Percentiles rank a stretch among this genome's conserved stretches.
Conservation (phyloP, 2,113 vertebrate species). For the Neodontobutis hainanensis region DNA sequence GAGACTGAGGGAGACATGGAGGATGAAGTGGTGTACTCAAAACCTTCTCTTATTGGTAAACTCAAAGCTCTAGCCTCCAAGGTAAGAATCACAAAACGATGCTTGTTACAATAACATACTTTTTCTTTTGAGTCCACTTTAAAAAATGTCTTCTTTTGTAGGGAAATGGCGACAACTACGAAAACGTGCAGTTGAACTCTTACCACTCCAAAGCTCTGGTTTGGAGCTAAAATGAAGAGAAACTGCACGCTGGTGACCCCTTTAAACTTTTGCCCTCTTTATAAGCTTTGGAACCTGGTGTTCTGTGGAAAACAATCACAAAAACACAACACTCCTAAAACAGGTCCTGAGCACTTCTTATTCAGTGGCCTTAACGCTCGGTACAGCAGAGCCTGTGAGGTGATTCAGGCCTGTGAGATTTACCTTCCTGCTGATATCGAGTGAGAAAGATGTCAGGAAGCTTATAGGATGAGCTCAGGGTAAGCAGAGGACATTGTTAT, state of each 20-base stretch:
- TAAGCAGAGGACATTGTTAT: conserved; percentile 51
- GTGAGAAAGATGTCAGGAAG: conserved; percentile 50
- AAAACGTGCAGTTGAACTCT: conserved; percentile 94
- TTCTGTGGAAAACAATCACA: conserved; percentile 27
- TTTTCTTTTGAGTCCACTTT: neutral
- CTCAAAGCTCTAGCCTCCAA: conserved; percentile 94
- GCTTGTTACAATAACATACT: neutral
- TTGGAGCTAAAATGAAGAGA: conserved; percentile 71
- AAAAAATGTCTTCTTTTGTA: conserved; percentile 63
- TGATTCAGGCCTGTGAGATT: conserved; percentile 23
- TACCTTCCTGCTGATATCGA: conserved; percentile 28
- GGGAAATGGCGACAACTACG: conserved; percentile 91
- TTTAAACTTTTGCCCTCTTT: conserved; percentile 41
- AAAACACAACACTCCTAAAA: conserved; percentile 21
- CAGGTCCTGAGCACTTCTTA: conserved; percentile 44
- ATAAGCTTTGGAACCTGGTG: conserved; percentile 50
- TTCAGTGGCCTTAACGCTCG: conserved; percentile 63
- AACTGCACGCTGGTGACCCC: conserved; percentile 30
- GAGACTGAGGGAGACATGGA: conserved; percentile 97
- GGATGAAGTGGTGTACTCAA: conserved; percentile 93
- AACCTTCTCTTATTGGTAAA: conserved; percentile 90
- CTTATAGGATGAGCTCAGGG: conserved; percentile 68
- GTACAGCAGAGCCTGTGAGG: conserved; percentile 37
- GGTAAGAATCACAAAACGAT: conserved; percentile 64
- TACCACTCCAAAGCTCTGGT: conserved; percentile 89